Evolutionary conservation across 2,888 invertebrate species (phyloP).

Genomic region (Clivina fossor): DNA sequence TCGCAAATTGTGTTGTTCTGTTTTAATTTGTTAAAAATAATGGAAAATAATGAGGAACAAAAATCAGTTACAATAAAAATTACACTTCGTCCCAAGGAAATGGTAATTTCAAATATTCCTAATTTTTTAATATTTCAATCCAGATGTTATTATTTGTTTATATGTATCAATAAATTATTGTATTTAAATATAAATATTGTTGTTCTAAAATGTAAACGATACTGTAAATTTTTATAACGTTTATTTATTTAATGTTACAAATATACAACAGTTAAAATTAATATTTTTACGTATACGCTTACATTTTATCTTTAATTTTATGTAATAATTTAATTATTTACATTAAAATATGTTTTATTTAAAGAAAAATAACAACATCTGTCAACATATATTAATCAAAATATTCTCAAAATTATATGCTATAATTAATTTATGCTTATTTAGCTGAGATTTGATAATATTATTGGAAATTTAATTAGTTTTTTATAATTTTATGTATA

Average conservation of each 20-base stretch:
- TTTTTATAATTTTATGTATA: not conserved
- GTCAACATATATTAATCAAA: not conserved
- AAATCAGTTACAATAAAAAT: conserved; percentile 36
- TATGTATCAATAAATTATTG: too few relatives aligned
- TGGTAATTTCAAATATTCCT: conserved; percentile 10
- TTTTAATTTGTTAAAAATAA: conserved; percentile 13
- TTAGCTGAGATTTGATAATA: too few relatives aligned
- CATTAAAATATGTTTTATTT: not conserved
- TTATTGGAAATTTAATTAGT: not conserved
- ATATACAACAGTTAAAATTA: not conserved
- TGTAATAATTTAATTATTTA: not conserved
- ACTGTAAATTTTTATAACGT: not conserved
- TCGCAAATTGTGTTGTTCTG: conserved; percentile 15
- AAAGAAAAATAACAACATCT: not conserved
- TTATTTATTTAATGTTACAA: not conserved
- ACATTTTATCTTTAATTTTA: not conserved
- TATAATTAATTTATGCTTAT: not conserved
- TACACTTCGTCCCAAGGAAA: conserved; percentile 28
- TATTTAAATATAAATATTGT: conserved; percentile 2
- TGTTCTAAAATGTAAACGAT: not conserved
- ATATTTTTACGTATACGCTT: not conserved
- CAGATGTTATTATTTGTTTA: not conserved
- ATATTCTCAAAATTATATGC: not conserved
- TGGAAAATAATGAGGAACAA: conserved; percentile 19
- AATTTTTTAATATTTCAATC: conserved; percentile 2